Percentiles rank a stretch among this genome's conserved stretches.
These are phyloP conservation scores for Macrotus californicus DNA, from an alignment of 2,113 vertebrate species.

Conservation along the genomic window DNA sequence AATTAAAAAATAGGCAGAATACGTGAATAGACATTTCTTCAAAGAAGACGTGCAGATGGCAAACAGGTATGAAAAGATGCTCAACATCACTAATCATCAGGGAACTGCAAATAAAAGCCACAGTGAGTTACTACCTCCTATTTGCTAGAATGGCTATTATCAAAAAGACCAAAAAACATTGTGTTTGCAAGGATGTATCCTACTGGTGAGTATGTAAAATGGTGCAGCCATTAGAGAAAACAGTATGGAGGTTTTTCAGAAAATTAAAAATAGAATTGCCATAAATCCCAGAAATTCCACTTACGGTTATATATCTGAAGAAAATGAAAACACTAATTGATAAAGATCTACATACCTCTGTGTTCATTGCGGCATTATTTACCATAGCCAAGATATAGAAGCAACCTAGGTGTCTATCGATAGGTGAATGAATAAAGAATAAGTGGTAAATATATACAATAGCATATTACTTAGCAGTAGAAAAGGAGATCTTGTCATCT, in stretches of 20 bases:
- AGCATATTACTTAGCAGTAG: neutral
- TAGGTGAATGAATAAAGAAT: neutral
- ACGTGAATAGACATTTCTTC: neutral
- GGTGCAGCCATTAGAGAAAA: neutral
- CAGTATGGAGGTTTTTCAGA: neutral
- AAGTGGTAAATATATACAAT: neutral
- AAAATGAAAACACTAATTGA: neutral
- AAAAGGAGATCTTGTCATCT: neutral
- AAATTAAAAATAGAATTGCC: neutral
- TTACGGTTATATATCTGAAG: neutral
- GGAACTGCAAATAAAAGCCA: neutral
- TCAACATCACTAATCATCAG: neutral
- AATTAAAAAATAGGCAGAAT: neutral
- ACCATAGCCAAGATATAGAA: neutral
- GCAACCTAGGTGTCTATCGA: neutral
- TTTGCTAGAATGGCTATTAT: neutral
- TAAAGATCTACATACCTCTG: neutral
- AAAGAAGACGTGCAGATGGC: neutral
- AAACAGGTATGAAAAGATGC: neutral
- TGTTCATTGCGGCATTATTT: neutral
- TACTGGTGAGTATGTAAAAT: neutral
- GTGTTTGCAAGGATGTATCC: neutral
- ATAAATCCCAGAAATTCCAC: neutral
- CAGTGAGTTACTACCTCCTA: neutral
- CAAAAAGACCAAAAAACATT: neutral